Base-by-base conservation (phyloP, 2,888 invertebrate genomes). In the Parnassius orleans region DNA sequence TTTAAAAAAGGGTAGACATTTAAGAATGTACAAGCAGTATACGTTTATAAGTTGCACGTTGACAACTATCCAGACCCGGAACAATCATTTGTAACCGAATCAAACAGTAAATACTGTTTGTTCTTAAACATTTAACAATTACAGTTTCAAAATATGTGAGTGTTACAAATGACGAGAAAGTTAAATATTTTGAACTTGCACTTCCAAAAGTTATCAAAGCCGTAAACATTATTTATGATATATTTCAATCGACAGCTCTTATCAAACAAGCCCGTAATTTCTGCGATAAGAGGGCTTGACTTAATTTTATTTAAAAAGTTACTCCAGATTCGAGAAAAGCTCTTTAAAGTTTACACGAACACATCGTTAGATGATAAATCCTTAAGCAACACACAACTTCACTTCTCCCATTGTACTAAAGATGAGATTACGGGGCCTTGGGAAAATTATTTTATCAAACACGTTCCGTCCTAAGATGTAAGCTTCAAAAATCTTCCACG, bases 401-500 rank as follows among this genome's bases (percentile, higher is more conserved):
- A 63, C 63, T 60, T 44, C 52, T 14, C 53, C 53, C 54, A 61
- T 59, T 61, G 63, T 64, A 61, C 57, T 64, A 64, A 61, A 61
- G 57, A 61, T 58, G 53, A 68, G 62, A 58, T 66, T 58, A 68
- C 62, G 48, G 41, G 58, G 48, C 55, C 53, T 53, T 62, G 59
- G 47, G 59, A 64, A 72, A 72, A 72, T 70, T 67, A 73, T 75
- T 71, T 75, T 75, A 74, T 75, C 71, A 70, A 69, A 77, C 75
- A 74, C 75, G 70, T 69, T 68, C 69, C 74, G 70, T 69, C 73
- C 72, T 75, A 68, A 79, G 78, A 81, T 75, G 79, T 83, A 81
- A 86, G 82, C 85, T 87, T 87, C 83, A 88, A 88, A 89, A 87
- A 88, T 86, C 84, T 84, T 79, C 75, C 68, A 67, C 72, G 77